Evolutionary conservation across 2,888 invertebrate species (phyloP).

Genomic region (Nezara viridula): DNA sequence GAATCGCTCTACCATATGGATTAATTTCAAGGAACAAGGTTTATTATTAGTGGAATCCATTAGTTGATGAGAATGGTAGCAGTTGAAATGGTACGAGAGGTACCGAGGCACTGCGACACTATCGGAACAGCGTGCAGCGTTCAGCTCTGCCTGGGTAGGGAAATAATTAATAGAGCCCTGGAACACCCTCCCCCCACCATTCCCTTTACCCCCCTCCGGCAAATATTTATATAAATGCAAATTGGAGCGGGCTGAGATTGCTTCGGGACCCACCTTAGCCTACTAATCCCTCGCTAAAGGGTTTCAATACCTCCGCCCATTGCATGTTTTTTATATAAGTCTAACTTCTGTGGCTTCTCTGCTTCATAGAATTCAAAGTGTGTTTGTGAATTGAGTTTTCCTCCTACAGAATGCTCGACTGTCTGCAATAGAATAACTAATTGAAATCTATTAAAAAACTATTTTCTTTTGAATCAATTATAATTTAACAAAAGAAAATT

Average conservation of each 20-base stretch:
- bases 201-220: not conserved
- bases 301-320: not conserved
- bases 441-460: no score
- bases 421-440: no score
- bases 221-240: constrained; percentile 51
- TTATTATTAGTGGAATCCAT: not conserved
- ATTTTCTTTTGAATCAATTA: no score
- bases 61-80: not conserved
- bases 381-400: not conserved
- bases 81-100: no score
- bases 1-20: no score
- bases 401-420: not conserved
- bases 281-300: constrained; percentile 16
- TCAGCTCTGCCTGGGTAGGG: not conserved
- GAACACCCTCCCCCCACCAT: not conserved
- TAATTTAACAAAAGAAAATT: no score
- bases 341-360: not conserved
- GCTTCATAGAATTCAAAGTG: not conserved
- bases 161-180: constrained; percentile 29
- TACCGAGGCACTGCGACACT: not conserved
- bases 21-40: not conserved
- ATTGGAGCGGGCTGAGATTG: constrained; percentile 47
- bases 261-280: constrained; percentile 29
- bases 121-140: not conserved
- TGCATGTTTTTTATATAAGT: not conserved